phyloP scores from a whole-genome alignment of 2,888 invertebrate genomes.

The Heliconius erato region DNA sequence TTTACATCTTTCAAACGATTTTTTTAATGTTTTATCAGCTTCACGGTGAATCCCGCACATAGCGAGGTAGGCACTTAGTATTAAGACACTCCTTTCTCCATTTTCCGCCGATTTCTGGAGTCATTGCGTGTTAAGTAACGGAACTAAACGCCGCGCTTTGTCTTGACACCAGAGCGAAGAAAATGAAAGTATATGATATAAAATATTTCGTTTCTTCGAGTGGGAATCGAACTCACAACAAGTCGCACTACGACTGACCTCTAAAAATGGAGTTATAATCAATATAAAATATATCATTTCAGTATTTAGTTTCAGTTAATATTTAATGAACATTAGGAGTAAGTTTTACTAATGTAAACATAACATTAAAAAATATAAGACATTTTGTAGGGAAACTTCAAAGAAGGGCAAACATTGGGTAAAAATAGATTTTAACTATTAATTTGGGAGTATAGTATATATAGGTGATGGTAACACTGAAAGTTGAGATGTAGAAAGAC shows the following conservation, averaged over 20 bases:
- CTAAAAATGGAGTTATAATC: neutral
- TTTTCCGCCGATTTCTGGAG: no score
- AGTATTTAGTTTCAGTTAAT: neutral
- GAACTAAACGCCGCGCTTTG: neutral
- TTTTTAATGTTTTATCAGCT: neutral
- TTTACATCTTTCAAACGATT: neutral
- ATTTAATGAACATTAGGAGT: neutral
- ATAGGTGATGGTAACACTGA: slow-evolving; percentile 39
- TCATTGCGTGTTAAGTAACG: no score
- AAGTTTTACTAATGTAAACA: slow-evolving; percentile 9
- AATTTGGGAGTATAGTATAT: slow-evolving; percentile 14
- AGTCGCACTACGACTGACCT: neutral
- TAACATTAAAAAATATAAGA: neutral
- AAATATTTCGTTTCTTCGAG: neutral
- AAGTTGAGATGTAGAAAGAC: slow-evolving; percentile 56
- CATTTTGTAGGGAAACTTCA: slow-evolving; percentile 24
- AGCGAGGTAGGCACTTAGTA: no score
- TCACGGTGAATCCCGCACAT: no score
- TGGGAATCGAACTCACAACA: no score
- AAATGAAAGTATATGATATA: neutral
- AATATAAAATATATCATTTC: neutral
- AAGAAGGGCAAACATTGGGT: slow-evolving; percentile 33
- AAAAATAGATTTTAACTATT: slow-evolving; percentile 41
- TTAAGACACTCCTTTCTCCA: no score
- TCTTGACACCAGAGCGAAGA: neutral